phyloP scores from a whole-genome alignment of 35 echinoderm and acorn worm species.

The Ophiothrix spiculata region DNA sequence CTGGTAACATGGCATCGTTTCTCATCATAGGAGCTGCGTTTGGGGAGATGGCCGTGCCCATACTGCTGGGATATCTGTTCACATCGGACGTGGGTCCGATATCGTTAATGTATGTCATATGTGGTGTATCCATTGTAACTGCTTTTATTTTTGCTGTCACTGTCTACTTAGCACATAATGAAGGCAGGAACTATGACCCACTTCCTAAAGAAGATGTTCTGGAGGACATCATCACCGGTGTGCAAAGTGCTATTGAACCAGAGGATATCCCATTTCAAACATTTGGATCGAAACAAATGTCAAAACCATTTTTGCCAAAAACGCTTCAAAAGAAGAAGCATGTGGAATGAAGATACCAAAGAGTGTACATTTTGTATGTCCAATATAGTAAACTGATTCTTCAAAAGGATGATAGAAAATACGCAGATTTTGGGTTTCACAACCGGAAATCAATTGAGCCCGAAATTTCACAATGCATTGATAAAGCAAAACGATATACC shows the following conservation, averaged over 20 bases:
- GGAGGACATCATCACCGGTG: not conserved
- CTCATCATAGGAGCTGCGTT: constrained; percentile 64
- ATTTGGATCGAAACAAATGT: constrained; percentile 18
- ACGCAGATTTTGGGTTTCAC: too few species aligned
- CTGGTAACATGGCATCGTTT: constrained; percentile 59
- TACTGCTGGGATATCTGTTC: constrained; percentile 50
- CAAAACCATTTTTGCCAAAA: constrained; percentile 22
- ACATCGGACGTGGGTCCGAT: not conserved
- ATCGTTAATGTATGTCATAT: constrained; percentile 47
- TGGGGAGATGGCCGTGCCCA: constrained; percentile 80
- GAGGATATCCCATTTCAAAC: constrained; percentile 14
- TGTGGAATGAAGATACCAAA: constrained; percentile 48
- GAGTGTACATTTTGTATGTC: too few species aligned
- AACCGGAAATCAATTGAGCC: too few species aligned
- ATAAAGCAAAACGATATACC: too few species aligned
- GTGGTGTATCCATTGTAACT: not conserved
- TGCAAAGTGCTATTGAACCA: constrained; percentile 17
- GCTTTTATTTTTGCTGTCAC: constrained; percentile 26
- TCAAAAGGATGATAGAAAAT: too few species aligned
- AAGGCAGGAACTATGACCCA: constrained; percentile 14
- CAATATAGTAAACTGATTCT: too few species aligned
- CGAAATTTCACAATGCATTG: too few species aligned
- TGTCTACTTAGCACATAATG: constrained; percentile 12
- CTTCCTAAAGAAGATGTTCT: not conserved
- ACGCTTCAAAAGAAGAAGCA: constrained; percentile 30